Base-by-base conservation (phyloP, 2,113 vertebrate genomes). In the Saccopteryx bilineata region DNA sequence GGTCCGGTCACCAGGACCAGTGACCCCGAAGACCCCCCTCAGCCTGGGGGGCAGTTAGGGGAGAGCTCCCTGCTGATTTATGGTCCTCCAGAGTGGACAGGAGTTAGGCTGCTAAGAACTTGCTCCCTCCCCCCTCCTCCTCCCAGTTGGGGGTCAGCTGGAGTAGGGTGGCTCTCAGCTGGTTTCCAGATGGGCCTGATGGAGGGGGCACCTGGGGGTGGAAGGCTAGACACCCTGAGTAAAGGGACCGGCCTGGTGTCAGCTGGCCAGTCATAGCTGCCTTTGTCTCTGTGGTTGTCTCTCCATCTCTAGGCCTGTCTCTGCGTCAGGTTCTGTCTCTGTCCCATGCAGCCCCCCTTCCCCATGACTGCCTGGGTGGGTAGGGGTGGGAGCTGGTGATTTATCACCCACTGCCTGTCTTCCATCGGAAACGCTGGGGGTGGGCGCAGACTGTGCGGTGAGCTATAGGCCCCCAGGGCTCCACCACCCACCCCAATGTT, bases 401-500 rank as follows among this genome's bases (percentile, higher is more conserved):
- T 97, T 97, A 97, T 97, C 95, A 95, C 95, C 54, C 18, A 68
- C 81, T 23, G 97, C 97, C 93, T 96, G 97, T 96, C 96, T 95
- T 96, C 90, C 92, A 94, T 96, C 92, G 97, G 96, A 97, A 97
- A 96, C 96, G 68, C 81, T 1, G 48, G 97, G 96, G 96, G 96
- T 95, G 94, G 96, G 97, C 94, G 81, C 97, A 97, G 97, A 97
- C 94, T 31, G 72, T 90, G 88, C 5, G 7, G 72, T 97, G 97
- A 97, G 95, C 97, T 96, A 96, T 96, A 96, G 95, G 97, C 90
- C 95, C 95, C 93, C 89, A 91, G 96, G 95, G 97, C 87, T 76
- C 93, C 26, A 19, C 96, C 96, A 96, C 97, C 96, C 97, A 97
- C 97, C 63, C 97, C 95, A 96, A 75, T 97, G 97, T 97, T 97